phyloP scores from a whole-genome alignment of 2,113 vertebrate species.

The Dunckerocampus dactyliophorus region DNA sequence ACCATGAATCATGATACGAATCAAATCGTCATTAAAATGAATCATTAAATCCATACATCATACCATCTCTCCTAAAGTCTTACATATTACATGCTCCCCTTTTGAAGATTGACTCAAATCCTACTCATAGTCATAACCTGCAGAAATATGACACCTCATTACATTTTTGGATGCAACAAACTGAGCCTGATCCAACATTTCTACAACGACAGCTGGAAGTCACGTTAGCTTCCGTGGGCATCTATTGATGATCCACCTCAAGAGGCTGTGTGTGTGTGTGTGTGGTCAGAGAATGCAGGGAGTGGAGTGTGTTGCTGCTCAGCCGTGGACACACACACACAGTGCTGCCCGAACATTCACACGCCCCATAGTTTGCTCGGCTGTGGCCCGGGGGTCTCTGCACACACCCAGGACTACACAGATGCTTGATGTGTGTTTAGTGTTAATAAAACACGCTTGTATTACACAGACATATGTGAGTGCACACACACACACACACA shows the following conservation, averaged over 20 bases:
- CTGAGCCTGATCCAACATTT: no score
- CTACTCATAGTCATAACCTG: no score
- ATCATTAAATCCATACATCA: no score
- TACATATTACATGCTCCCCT: no score
- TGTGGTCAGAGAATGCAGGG: slow-evolving; percentile 48
- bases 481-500: neutral
- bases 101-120: no score
- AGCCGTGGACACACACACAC: slow-evolving; percentile 43
- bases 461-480: neutral
- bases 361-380: slow-evolving; percentile 49
- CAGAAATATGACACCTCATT: no score
- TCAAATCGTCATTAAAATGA: no score
- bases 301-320: slow-evolving; percentile 53
- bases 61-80: no score
- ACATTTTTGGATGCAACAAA: no score
- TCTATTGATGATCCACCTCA: neutral
- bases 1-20: no score
- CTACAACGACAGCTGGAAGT: neutral
- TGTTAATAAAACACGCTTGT: slow-evolving; percentile 18
- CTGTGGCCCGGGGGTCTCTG: slow-evolving; percentile 44
- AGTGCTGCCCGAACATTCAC: slow-evolving; percentile 59
- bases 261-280: slow-evolving; percentile 24
- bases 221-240: slow-evolving; percentile 4
- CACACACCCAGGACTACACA: slow-evolving; percentile 50
- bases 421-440: slow-evolving; percentile 43